These are phyloP conservation scores for Thalassoma bifasciatum DNA, from an alignment of 2,113 vertebrate species.

Conservation along the genomic window DNA sequence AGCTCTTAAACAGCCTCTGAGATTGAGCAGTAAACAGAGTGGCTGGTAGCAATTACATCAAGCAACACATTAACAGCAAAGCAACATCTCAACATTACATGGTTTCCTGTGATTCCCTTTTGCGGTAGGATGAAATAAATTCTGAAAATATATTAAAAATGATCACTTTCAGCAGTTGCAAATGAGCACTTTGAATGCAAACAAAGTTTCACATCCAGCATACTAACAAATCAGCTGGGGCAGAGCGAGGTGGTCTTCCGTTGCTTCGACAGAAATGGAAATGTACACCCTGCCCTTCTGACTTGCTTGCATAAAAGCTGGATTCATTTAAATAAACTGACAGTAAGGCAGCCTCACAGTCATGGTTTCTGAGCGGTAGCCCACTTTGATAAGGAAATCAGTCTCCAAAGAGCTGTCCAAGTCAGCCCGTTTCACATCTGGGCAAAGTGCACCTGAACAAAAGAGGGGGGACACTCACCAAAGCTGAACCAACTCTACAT, in stretches of 20 bases:
- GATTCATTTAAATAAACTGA: slow-evolving; percentile 60
- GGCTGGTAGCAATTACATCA: not conserved
- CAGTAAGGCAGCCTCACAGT: slow-evolving; percentile 31
- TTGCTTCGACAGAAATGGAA: slow-evolving; percentile 32
- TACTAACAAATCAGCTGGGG: slow-evolving; percentile 3
- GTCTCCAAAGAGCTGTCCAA: slow-evolving; percentile 35
- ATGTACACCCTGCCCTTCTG: slow-evolving; percentile 30
- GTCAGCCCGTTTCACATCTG: slow-evolving; percentile 59
- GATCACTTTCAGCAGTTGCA: not conserved
- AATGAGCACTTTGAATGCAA: slow-evolving; percentile 9
- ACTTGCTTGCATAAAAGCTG: slow-evolving; percentile 38
- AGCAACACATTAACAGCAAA: not conserved
- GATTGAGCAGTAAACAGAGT: not conserved
- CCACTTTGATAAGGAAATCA: slow-evolving; percentile 65
- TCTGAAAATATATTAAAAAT: not conserved
- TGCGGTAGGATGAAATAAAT: not conserved
- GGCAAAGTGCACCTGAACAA: slow-evolving; percentile 51
- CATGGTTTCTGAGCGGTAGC: slow-evolving; percentile 36
- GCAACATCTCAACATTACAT: not conserved
- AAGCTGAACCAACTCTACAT: slow-evolving; percentile 32
- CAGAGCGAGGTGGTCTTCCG: not conserved
- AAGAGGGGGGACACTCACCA: slow-evolving; percentile 39
- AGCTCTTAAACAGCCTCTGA: not conserved
- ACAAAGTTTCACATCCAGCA: not conserved
- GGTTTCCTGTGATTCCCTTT: not conserved